phyloP scores from a whole-genome alignment of 2,888 invertebrate species.

The Campoletis raptor region DNA sequence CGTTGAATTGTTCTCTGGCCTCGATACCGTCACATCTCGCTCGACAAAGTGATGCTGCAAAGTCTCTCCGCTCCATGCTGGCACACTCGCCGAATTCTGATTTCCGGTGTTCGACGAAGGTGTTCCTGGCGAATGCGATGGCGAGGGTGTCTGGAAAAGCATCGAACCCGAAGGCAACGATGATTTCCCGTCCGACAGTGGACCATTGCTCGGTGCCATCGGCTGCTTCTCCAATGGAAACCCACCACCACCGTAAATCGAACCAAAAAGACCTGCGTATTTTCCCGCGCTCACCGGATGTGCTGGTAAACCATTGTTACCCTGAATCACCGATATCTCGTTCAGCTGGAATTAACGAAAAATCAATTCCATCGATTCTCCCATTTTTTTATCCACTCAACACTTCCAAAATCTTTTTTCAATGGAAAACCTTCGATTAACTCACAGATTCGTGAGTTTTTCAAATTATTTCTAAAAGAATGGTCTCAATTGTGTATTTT shows the following conservation, averaged over 20 bases:
- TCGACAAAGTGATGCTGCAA: slow-evolving; percentile 87
- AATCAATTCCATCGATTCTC: neutral
- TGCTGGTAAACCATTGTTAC: slow-evolving; percentile 89
- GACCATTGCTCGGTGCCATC: slow-evolving; percentile 86
- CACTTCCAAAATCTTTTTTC: neutral
- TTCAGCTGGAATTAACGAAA: slow-evolving; percentile 88
- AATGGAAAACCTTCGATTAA: neutral
- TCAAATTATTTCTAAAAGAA: neutral
- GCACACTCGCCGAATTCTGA: slow-evolving; percentile 85
- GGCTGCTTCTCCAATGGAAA: slow-evolving; percentile 86
- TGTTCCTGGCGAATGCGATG: slow-evolving; percentile 84
- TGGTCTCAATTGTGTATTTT: neutral
- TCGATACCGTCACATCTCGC: slow-evolving; percentile 84
- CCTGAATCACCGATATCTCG: slow-evolving; percentile 92
- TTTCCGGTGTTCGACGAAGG: slow-evolving; percentile 81
- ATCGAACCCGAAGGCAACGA: slow-evolving; percentile 81
- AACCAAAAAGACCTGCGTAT: slow-evolving; percentile 92
- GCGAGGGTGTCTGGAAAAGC: slow-evolving; percentile 83
- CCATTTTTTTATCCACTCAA: too few species aligned
- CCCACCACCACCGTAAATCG: slow-evolving; percentile 87
- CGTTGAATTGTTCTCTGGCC: slow-evolving; percentile 82
- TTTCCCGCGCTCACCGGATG: slow-evolving; percentile 87
- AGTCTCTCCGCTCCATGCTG: slow-evolving; percentile 85
- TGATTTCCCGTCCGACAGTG: slow-evolving; percentile 85
- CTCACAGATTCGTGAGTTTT: neutral